These are phyloP conservation scores for Zophobas morio DNA, from an alignment of 1,140 invertebrate species.

Conservation along the genomic window DNA sequence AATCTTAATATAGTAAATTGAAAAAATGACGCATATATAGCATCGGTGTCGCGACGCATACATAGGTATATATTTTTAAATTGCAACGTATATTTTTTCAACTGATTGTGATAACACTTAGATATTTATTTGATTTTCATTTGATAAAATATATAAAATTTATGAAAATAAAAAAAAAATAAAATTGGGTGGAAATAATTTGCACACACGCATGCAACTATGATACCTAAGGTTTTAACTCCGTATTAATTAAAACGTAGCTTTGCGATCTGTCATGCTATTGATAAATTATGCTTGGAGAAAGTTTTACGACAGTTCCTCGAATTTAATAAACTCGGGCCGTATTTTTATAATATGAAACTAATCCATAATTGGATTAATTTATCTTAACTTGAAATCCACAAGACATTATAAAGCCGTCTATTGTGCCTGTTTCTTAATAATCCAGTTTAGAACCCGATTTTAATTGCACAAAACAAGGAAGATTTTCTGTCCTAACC, in stretches of 20 bases:
- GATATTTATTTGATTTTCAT: too few species aligned
- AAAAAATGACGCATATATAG: too few species aligned
- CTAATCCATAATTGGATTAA: slow-evolving; percentile 38
- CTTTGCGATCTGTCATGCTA: neutral
- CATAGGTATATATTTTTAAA: too few species aligned
- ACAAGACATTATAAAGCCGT: slow-evolving; percentile 12
- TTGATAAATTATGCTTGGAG: slow-evolving; percentile 19
- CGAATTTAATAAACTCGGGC: slow-evolving; percentile 18
- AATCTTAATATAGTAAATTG: too few species aligned
- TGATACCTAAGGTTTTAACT: neutral
- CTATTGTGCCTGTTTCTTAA: slow-evolving; percentile 23
- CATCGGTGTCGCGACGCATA: too few species aligned
- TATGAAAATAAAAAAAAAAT: neutral
- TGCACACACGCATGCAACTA: neutral
- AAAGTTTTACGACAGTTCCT: neutral
- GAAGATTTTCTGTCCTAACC: neutral
- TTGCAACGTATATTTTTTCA: too few species aligned
- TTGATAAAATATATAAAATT: too few species aligned
- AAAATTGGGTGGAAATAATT: neutral
- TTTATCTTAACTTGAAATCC: slow-evolving; percentile 36
- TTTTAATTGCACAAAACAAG: slow-evolving; percentile 22
- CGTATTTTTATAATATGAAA: slow-evolving; percentile 24
- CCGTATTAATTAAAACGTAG: slow-evolving; percentile 23
- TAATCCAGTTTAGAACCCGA: slow-evolving; percentile 27
- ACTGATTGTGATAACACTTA: too few species aligned